A percentile compares a stretch with the other conserved stretches of the same genome.
Evolutionary conservation across 2,797 vertebrate genomes (phyloP).

Genomic region (Meriones psammophilus): DNA sequence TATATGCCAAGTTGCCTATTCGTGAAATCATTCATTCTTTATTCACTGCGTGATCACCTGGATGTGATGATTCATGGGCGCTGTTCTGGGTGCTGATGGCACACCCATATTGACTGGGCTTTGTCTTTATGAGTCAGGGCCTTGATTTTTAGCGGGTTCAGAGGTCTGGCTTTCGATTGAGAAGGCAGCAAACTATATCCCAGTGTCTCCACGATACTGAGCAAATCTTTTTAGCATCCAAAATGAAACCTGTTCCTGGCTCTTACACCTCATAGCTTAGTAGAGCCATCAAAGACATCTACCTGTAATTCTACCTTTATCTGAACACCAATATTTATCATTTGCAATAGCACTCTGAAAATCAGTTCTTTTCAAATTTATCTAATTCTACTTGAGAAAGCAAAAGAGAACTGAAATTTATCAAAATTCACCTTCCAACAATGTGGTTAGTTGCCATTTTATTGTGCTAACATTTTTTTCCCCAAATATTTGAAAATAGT

Average conservation of each 20-base stretch:
- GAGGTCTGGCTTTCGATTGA: background rate
- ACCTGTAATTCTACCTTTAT: background rate
- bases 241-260: constrained; percentile 3
- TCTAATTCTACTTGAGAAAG: constrained; percentile 53
- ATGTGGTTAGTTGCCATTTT: constrained; percentile 20
- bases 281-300: background rate
- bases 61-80: background rate
- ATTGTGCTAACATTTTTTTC: background rate
- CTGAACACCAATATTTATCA: background rate
- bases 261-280: constrained; percentile 12
- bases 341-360: constrained; percentile 10
- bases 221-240: background rate
- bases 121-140: background rate
- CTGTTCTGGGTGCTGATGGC: background rate
- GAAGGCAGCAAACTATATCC: background rate
- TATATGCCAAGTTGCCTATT: background rate
- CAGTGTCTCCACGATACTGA: background rate
- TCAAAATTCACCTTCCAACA: constrained; percentile 37
- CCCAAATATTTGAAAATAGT: background rate
- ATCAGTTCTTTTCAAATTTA: constrained; percentile 9
- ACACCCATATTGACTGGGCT: background rate
- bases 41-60: background rate
- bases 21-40: background rate
- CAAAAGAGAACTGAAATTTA: constrained; percentile 35
- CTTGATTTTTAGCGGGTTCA: background rate